Percentiles rank a stretch among this genome's conserved stretches.
Evolutionary conservation across 2,113 vertebrate species (phyloP).

Genomic region (Nipponia nippon): DNA sequence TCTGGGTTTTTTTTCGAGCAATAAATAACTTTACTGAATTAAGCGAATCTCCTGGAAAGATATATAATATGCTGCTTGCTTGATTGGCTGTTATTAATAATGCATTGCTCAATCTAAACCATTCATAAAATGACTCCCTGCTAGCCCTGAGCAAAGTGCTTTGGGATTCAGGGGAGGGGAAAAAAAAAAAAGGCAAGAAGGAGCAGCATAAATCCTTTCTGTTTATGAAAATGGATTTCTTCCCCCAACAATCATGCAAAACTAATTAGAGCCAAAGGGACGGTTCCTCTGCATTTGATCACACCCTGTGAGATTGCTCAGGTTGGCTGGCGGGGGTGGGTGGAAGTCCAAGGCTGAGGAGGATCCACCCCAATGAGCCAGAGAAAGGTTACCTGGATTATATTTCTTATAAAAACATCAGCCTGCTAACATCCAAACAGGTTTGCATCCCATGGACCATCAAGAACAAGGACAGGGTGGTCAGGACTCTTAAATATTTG

Average conservation of each 20-base stretch:
- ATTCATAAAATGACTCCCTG: constrained; percentile 11
- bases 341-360: neutral
- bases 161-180: neutral
- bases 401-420: neutral
- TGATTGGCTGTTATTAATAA: constrained; percentile 66
- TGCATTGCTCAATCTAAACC: constrained; percentile 47
- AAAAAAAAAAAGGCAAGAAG: neutral
- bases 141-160: constrained; percentile 42
- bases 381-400: constrained; percentile 7
- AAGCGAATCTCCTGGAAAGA: constrained; percentile 40
- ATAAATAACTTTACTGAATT: constrained; percentile 30
- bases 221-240: constrained; percentile 46
- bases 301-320: neutral
- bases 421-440: neutral
- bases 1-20: neutral
- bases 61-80: neutral
- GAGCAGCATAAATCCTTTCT: constrained; percentile 13
- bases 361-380: neutral
- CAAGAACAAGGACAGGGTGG: accelerated
- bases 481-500: neutral
- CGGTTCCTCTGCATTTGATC: neutral
- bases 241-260: constrained; percentile 11
- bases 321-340: neutral
- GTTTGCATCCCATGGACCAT: neutral
- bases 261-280: constrained; percentile 63